Conservation (phyloP, 2,797 vertebrate genomes). For the Staurois parvus region DNA sequence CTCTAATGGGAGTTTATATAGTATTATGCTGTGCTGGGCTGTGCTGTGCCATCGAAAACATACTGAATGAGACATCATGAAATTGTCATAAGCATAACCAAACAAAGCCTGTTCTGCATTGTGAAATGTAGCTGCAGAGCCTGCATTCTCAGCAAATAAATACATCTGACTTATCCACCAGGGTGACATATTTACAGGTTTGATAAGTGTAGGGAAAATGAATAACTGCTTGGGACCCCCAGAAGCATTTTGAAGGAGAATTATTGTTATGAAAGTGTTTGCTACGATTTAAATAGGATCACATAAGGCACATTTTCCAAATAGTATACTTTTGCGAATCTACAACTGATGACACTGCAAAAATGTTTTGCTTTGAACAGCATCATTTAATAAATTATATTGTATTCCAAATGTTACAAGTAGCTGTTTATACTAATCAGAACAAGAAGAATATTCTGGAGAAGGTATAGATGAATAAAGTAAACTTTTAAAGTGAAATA, state of each 20-base stretch:
- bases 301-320: conserved; percentile 5
- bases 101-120: conserved; percentile 32
- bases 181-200: conserved; percentile 34
- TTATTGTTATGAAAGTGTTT: conserved; percentile 27
- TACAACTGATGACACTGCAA: conserved; percentile 7
- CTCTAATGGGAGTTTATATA: conserved; percentile 6
- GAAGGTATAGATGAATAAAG: neutral
- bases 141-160: conserved; percentile 42
- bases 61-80: conserved; percentile 31
- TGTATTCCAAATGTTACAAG: neutral
- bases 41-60: conserved; percentile 1
- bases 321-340: neutral
- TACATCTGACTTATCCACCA: conserved; percentile 32
- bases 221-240: conserved; percentile 36
- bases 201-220: conserved; percentile 42
- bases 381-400: neutral
- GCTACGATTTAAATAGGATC: conserved; percentile 5
- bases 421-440: neutral
- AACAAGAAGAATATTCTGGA: neutral
- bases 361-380: conserved; percentile 4
- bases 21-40: neutral
- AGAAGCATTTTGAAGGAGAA: conserved; percentile 38
- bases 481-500: neutral
- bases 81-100: conserved; percentile 48
- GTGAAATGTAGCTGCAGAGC: conserved; percentile 25